Base-by-base conservation (phyloP, 2,888 invertebrate genomes). In the Dorcus parallelipipedus region DNA sequence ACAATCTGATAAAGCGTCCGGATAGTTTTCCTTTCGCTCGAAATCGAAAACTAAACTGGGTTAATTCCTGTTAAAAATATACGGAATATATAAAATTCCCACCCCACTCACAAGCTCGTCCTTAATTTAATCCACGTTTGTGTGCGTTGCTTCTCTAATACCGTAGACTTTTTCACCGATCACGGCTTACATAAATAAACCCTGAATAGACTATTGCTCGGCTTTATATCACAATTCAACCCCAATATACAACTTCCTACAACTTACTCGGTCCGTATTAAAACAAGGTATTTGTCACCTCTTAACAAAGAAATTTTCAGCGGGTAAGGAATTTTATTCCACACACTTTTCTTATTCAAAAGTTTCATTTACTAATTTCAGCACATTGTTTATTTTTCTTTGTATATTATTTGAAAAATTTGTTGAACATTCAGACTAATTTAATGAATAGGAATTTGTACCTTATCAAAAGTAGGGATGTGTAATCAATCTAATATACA, bases 81-180 rank as follows among this genome's bases (percentile, higher is more conserved):
- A 14, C 52, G 17, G 55, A 58, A 58, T 55, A 50, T 61, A 58
- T 54, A 49, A 58, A 57, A 52, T 42, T 58, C 45, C 56, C 58
- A 47, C 26, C 43, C 45, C 6, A 48, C 41, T 56, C 41, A 51
- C 58, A 60, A 55, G 52, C 52, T 38, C 55, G 42, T 39, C 58
- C 48, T 54, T 60, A 60, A 60, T 58, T 60, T 51, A 60, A 60
- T 58, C 55, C 50, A 49, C 38, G 47, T 56, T 60, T 53, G 43
- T 60, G 45, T 33, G 43, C 45, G 42, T 53, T 58, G 57, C 58
- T 58, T 61, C 55, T 49, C 52, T 58, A 61, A 58, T 61, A 54
- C 58, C 54, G 49, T 23, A 9, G 52, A 38, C 49, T 55, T 61
- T 52, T 54, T 58, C 23, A 3, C 23, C 23, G 9, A 45, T 17